Evolutionary conservation across 2,797 vertebrate genomes (phyloP), one percentile per base, ranked within the genome.

Genomic region (Muscicapa striata): DNA sequence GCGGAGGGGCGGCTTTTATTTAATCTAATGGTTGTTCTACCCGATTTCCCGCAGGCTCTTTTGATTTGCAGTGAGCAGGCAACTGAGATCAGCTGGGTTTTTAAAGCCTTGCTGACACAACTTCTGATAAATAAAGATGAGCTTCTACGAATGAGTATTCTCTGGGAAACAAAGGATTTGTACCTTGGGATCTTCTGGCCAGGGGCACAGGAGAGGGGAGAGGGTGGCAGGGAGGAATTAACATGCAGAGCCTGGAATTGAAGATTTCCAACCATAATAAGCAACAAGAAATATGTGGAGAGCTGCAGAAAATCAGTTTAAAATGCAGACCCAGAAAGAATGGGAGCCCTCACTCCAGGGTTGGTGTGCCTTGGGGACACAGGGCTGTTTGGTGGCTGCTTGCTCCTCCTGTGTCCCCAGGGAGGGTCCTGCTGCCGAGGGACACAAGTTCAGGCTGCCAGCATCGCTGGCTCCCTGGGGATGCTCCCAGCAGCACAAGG

Each of bases 91-190:
- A 94, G 93, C 93, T 73, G 83, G 30, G 23, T 76, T 92, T 95
- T 95, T 87, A 96, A 94, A 95, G 87, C 51, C 81, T 89, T 93
- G 90, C 83, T 36, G 7, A 90, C 94, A 88, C 70, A 49, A 76
- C 30, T 87, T 41, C 62, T 90, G 95, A 95, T 94, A 95, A 96
- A 96, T 95, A 96, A 96, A 94, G 92, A 96, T 93, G 92, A 95
- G 93, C 57, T 93, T 21, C 87, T 48, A 68, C 52, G 40, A 79
- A 83, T 6, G 32, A 82, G 66, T 46, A 34, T 91, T 94, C 58
- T 78, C n/a, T 10, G 51, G 49, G 95, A 96, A 94, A 93, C 84
- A 89, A 94, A 95, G 83, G 49, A 91, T 85, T 62, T 49, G 62
- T 58, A 66, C 51, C 81, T 89, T n/a, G 90, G 66, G 75, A 89